These are phyloP conservation scores for Drosophila pegasa DNA, from an alignment of 2,888 invertebrate genomes.

Conservation along the genomic window DNA sequence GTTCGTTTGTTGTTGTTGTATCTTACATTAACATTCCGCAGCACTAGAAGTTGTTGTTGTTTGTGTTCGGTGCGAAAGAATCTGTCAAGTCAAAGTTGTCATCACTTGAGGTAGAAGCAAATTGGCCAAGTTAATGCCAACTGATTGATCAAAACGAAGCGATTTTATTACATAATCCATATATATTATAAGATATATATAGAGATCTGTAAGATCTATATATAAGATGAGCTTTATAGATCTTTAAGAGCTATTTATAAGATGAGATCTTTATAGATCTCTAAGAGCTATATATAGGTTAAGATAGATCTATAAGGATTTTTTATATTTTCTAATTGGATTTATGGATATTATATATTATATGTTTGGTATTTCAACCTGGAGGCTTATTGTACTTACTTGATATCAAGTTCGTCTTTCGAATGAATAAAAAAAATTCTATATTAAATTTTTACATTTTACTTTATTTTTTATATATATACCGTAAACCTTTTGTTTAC, in stretches of 20 bases:
- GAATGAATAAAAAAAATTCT: too few relatives aligned
- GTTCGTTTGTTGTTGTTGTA: constrained; percentile 35
- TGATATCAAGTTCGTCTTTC: too few relatives aligned
- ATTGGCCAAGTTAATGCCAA: constrained; percentile 15
- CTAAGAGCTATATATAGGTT: too few relatives aligned
- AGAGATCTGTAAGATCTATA: background rate
- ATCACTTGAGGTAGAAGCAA: constrained; percentile 35
- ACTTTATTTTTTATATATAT: too few relatives aligned
- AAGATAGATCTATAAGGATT: too few relatives aligned
- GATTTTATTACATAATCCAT: background rate
- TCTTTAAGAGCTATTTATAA: background rate
- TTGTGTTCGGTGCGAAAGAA: constrained; percentile 11
- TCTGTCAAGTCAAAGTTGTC: constrained; percentile 47
- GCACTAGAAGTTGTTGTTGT: background rate
- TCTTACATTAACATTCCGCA: constrained; percentile 73
- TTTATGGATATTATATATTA: too few relatives aligned
- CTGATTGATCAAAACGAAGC: background rate
- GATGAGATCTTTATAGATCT: background rate
- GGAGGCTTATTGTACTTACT: too few relatives aligned
- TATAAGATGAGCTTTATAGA: background rate
- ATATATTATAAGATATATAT: background rate
- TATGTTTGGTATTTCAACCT: too few relatives aligned
- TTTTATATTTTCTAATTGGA: too few relatives aligned
- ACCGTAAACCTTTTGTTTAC: too few relatives aligned
- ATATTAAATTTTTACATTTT: too few relatives aligned